Base-by-base conservation (phyloP, 2,113 vertebrate species). In the Rhombomys opimus region DNA sequence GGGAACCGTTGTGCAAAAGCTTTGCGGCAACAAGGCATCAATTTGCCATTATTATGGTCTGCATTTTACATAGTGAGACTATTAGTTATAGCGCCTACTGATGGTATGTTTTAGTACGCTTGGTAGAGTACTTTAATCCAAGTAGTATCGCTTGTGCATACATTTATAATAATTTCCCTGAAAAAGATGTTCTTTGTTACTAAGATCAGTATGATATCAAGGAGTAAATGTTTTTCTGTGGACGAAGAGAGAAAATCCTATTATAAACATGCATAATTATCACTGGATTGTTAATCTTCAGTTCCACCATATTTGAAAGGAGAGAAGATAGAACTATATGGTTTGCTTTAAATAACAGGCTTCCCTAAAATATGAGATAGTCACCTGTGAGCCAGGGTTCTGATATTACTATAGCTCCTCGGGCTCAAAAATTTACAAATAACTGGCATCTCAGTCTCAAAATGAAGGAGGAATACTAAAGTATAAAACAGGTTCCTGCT, bases 151-250 rank as follows among this genome's bases (percentile, higher is more conserved):
- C 38, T 87, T 59, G 52, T 46, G 22, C 75, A 35, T 46, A 14
- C 80, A 57, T 94, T 92, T 67, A 30, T 72, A 77, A 54, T 20
- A 15, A 50, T 65, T 87, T 87, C 35, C 85, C 27, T 52, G 80
- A 13, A 63, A 90, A 76, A 75, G 59, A 22, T 61, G 15, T 59
- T 92, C n/a, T 88, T 88, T 86, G 72, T 96, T 87, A 91, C 54
- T 92, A 78, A 89, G 77, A 94, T 93, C 95, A 93, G 81, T 96
- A 93, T 93, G 88, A 95, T 90, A 87, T 87, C 92, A 81, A 91
- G 52, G 27, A 94, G 93, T 81, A 65, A 78, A 8, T 84, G 54
- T 89, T 92, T 70, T 93, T 89, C 57, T 87, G 32, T 77, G 84
- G 87, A 81, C 63, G 67, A 73, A 84, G 78, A 96, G 87, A 92